Evolutionary conservation across 2,888 invertebrate genomes (phyloP).

Genomic region (Scrobipalpa atriplicella): DNA sequence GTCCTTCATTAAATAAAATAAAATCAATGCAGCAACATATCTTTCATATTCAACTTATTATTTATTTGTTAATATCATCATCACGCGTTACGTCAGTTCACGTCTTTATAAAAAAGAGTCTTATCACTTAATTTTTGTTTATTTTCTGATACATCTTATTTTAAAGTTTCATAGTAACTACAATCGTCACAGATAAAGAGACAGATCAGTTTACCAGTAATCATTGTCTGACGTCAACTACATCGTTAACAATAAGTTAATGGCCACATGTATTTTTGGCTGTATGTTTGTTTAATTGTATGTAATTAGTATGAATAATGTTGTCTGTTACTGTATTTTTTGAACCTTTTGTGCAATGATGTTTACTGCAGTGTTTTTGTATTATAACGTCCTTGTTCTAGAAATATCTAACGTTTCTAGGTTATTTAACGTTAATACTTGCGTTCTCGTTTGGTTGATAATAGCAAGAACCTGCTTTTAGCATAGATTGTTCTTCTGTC

Average conservation of each 20-base stretch:
- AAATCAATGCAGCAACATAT: too few species aligned
- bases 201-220: not conserved
- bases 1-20: too few species aligned
- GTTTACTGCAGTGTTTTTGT: constrained; percentile 11
- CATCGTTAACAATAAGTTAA: constrained; percentile 29
- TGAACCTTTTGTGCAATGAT: constrained; percentile 5
- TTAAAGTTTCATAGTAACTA: too few species aligned
- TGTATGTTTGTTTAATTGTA: constrained; percentile 25
- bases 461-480: too few species aligned
- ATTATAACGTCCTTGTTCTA: constrained; percentile 3
- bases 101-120: too few species aligned
- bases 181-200: not conserved
- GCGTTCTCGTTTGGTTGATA: too few species aligned
- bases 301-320: constrained; percentile 24
- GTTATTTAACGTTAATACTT: not conserved
- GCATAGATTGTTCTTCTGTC: too few species aligned
- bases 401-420: not conserved
- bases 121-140: too few species aligned
- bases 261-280: constrained; percentile 23
- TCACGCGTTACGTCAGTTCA: too few species aligned
- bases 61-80: too few species aligned
- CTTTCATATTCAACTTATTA: too few species aligned
- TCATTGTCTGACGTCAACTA: constrained; percentile 28
- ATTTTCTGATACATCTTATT: too few species aligned
- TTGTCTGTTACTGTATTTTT: constrained; percentile 17